Evolutionary conservation across 2,888 invertebrate species (phyloP), one percentile per base, ranked within the genome.

Genomic region (Lucinisca nassula): DNA sequence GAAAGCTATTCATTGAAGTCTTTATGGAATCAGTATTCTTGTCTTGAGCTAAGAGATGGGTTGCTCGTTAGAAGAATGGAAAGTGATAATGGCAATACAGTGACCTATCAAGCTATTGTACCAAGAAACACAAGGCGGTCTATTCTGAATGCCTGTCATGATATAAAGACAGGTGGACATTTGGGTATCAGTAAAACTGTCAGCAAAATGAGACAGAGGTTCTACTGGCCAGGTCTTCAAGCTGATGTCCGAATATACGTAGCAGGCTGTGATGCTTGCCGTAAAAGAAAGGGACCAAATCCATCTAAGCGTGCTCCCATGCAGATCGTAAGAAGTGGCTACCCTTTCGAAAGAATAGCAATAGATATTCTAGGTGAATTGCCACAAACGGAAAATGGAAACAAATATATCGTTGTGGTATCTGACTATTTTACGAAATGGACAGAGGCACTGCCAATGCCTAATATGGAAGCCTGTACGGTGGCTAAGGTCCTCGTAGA

Each of bases 311-410:
- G 32, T 14, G 79, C 79, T 27, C 72, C 79, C 10, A 79, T 79
- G 73, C 72, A 79, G 35, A 49, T 67, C 14, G 49, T 72, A 21
- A 1, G 24, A 14, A 51, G 49, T 49, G 79, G 79, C n/a, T 49
- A 32, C 24, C 79, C 79, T 14, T 49, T 79, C 51, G 79, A 79
- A 49, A 40, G 55, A 35, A 80, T 49, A 72, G 6, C 72, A 0
- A 72, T 79, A 14, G 72, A 79, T 72, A 55, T 79, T 32, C n/a
- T 79, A 49, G 79, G 79, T 14, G 72, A 45, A n/a, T 35, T 79
- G 8, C 79, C 55, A 10, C 2, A 70, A 32, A 79, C 49, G 3
- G 51, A 72, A 73, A 0, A 17, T 17, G 73, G 79, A 2, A 79
- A 79, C 17, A 27, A n/a, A 45, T 72, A 72, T n/a, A 49, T 49